Evolutionary conservation across 2,888 invertebrate species (phyloP).

Genomic region (Minunthozetes semirufus): DNA sequence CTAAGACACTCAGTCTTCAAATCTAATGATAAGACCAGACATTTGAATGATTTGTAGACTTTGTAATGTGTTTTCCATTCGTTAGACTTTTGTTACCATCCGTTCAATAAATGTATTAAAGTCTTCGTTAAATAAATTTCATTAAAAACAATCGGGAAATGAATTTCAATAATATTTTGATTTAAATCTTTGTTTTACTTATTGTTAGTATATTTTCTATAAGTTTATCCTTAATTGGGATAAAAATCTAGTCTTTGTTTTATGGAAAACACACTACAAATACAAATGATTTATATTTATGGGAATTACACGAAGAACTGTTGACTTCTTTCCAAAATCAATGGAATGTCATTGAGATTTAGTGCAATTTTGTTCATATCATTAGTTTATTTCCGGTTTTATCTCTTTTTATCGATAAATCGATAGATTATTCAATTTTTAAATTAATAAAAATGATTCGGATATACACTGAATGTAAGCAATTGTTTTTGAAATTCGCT

Average conservation of each 20-base stretch:
- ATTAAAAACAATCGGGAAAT: too few relatives aligned
- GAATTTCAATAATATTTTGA: not conserved
- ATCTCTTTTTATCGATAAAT: not conserved
- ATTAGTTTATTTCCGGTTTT: not conserved
- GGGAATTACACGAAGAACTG: not conserved
- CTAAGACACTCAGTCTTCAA: too few relatives aligned
- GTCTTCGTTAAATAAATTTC: too few relatives aligned
- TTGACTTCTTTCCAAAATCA: not conserved
- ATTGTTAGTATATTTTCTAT: not conserved
- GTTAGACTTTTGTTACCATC: too few relatives aligned
- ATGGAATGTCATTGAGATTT: not conserved
- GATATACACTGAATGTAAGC: too few relatives aligned
- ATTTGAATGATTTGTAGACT: not conserved
- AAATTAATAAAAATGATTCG: too few relatives aligned
- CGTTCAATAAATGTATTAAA: too few relatives aligned
- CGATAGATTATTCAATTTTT: not conserved
- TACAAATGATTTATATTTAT: not conserved
- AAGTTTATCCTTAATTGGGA: not conserved
- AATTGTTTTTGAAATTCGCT: not conserved
- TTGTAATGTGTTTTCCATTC: not conserved
- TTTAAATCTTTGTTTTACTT: not conserved
- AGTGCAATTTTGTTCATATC: conserved; percentile 29
- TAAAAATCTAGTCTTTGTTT: conserved; percentile 20
- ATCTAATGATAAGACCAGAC: not conserved
- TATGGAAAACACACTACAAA: conserved; percentile 14